Percentiles rank a stretch among this genome's conserved stretches.
Evolutionary conservation across 2,113 vertebrate species (phyloP).

Genomic region (Muntiacus muntjak): DNA sequence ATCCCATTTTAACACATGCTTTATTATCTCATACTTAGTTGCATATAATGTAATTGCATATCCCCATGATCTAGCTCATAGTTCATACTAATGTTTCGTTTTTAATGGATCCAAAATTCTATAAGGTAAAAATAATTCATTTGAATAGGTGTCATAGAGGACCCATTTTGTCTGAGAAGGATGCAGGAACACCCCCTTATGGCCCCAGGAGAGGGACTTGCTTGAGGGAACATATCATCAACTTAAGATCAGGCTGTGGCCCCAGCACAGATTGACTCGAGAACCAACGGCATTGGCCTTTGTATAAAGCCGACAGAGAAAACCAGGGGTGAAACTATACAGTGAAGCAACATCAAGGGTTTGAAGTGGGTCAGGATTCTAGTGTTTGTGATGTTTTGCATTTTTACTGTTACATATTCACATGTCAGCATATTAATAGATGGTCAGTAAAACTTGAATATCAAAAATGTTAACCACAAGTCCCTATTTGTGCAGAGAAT

Average conservation of each 20-base stretch:
- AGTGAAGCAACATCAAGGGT: neutral
- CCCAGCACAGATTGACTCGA: neutral
- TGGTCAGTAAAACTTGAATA: neutral
- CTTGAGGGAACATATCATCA: neutral
- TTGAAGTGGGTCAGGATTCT: neutral
- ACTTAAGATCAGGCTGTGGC: neutral
- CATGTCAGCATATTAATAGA: neutral
- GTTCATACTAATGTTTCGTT: neutral
- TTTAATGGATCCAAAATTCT: neutral
- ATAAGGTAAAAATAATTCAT: neutral
- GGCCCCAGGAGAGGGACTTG: neutral
- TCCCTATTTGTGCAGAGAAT: neutral
- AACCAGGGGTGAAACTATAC: neutral
- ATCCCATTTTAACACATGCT: neutral
- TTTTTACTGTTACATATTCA: neutral
- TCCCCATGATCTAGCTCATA: neutral
- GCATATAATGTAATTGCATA: neutral
- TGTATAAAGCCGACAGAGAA: neutral
- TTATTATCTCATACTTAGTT: neutral
- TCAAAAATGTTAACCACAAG: neutral
- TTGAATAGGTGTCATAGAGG: neutral
- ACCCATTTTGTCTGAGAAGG: neutral
- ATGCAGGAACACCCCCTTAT: neutral
- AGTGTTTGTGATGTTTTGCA: neutral
- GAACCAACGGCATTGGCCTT: neutral